Base-by-base conservation (phyloP, 2,113 vertebrate species). In the Damaliscus lunatus region DNA sequence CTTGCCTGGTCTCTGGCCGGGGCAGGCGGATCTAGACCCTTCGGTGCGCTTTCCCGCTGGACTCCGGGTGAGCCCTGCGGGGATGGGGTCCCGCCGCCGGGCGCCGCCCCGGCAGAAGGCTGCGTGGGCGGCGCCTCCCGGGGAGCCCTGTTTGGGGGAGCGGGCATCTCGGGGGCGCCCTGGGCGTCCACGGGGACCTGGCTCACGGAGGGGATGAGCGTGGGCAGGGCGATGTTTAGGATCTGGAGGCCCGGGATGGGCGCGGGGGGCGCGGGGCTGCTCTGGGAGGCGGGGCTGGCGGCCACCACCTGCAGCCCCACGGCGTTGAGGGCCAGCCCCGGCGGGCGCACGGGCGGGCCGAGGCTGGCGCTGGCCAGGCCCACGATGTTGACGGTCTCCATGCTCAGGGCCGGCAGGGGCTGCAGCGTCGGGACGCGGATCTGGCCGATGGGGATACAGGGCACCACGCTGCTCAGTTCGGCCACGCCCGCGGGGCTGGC, bases 231-330 rank as follows among this genome's bases (percentile, higher is more conserved):
- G 5, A 99, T 99, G 98, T 99, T 99, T 4, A 99, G 96, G 55
- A 99, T 99, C 98, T 99, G 99, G 86, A 99, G 98, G 43, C 99
- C 98, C 0, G 99, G 99, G 33, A 99, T 97, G 84, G 99, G 99
- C 0, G 99, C 97, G 97, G 99, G 99, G 0, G 99, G 98, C 82
- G 98, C 98, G 10, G 99, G 97, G 59, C 97, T 98, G 98, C 98
- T 99, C 89, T 99, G 99, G 0, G 99, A 97, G 5, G 98, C 94
- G 0, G 99, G 90, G 12, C 97, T 99, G 0, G 99, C 99, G 0
- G 99, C 94, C 97, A 99, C 84, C 16, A 99, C 99, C 98, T 99
- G 99, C 85, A 99, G 99, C 0, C 99, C 99, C 1, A 99, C 98
- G 0, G 99, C 99, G 0, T 99, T 99, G 13, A 99, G 98, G 2